phyloP scores from a whole-genome alignment of 2,888 invertebrate genomes.

The Pomacea canaliculata region DNA sequence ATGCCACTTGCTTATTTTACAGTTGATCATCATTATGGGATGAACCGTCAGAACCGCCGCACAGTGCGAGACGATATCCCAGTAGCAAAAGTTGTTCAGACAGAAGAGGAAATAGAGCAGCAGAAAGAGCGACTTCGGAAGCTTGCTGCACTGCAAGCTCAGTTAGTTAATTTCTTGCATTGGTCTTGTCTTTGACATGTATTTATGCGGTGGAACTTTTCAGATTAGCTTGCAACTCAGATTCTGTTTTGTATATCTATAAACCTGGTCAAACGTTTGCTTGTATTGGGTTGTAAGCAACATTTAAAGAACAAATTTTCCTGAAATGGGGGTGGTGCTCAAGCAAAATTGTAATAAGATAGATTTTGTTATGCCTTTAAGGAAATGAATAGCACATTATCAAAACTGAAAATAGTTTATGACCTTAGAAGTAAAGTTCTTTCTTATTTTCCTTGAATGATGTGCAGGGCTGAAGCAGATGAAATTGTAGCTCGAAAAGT shows the following conservation, averaged over 20 bases:
- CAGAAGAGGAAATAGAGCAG: slow-evolving; percentile 78
- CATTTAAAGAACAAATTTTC: too few species aligned
- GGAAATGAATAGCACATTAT: too few species aligned
- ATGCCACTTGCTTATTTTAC: slow-evolving; percentile 39
- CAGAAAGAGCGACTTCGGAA: slow-evolving; percentile 74
- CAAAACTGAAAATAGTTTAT: too few species aligned
- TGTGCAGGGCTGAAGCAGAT: slow-evolving; percentile 64
- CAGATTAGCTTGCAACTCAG: background rate
- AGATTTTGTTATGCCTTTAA: too few species aligned
- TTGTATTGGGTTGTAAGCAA: too few species aligned
- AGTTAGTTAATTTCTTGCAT: slow-evolving; percentile 42
- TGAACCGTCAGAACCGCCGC: slow-evolving; percentile 82
- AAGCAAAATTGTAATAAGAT: too few species aligned
- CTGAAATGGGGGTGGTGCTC: too few species aligned
- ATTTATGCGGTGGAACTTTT: too few species aligned
- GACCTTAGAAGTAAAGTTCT: too few species aligned
- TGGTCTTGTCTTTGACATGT: background rate
- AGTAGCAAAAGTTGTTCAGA: slow-evolving; percentile 81
- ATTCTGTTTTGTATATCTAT: background rate
- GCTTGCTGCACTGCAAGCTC: slow-evolving; percentile 57
- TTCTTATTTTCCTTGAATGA: background rate
- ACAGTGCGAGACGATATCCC: slow-evolving; percentile 85
- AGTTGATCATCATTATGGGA: slow-evolving; percentile 83
- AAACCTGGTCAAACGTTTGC: too few species aligned
- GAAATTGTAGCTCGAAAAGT: slow-evolving; percentile 64